phyloP scores from a whole-genome alignment of 2,797 vertebrate genomes.

The Botia almorhae region DNA sequence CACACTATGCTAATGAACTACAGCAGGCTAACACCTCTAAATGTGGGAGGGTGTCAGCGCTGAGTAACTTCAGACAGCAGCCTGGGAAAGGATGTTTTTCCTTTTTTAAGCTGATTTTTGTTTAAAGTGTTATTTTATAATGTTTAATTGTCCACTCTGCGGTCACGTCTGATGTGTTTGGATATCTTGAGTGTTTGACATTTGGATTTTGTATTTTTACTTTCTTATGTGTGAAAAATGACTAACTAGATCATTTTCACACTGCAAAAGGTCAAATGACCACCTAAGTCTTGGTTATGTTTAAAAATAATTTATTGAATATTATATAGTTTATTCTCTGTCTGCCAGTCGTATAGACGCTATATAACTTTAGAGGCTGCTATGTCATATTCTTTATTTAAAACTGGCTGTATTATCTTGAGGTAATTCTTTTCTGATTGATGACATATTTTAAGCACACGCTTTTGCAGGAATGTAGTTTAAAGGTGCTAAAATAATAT shows the following conservation, averaged over 20 bases:
- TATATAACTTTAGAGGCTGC: neutral
- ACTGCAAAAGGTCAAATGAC: neutral
- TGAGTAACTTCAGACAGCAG: neutral
- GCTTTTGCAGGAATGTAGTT: constrained; percentile 1
- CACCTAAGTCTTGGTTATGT: neutral
- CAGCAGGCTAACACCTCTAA: constrained; percentile 9
- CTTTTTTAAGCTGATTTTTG: neutral
- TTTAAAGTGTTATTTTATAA: neutral
- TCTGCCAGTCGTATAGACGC: constrained; percentile 8
- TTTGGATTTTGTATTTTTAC: neutral
- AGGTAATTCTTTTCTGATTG: constrained; percentile 16
- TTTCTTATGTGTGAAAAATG: constrained; percentile 5
- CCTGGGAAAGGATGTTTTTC: neutral
- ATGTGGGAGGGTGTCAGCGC: constrained; percentile 26
- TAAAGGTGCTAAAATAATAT: neutral
- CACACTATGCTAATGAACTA: constrained; percentile 19
- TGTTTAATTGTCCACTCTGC: neutral
- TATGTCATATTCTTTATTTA: constrained; percentile 3
- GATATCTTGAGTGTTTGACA: neutral
- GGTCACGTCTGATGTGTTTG: neutral
- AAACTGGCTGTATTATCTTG: constrained; percentile 11
- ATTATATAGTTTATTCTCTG: neutral
- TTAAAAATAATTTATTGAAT: neutral
- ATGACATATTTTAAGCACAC: constrained; percentile 1
- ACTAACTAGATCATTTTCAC: neutral